These are phyloP conservation scores for Asarcornis scutulata DNA, from an alignment of 2,113 vertebrate genomes.

Conservation along the genomic window DNA sequence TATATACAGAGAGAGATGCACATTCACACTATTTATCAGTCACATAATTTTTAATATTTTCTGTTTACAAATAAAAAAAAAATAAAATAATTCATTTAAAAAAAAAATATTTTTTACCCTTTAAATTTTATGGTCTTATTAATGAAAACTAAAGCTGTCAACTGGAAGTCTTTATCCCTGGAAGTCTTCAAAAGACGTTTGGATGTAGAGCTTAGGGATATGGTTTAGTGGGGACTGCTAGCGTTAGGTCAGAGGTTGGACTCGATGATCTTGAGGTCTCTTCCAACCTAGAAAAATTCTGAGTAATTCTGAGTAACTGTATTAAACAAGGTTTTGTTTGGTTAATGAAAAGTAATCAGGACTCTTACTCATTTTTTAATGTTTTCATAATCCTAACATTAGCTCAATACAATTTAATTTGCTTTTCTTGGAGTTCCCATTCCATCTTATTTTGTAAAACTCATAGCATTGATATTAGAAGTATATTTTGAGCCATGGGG, in stretches of 20 bases:
- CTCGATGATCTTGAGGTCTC: too few relatives aligned
- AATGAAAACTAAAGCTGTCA: neutral
- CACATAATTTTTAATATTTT: neutral
- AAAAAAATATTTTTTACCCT: neutral
- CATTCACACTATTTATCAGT: neutral
- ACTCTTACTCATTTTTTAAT: neutral
- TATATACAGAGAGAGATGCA: rapidly evolving
- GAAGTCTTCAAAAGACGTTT: too few relatives aligned
- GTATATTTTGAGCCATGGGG: neutral
- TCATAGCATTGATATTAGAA: neutral
- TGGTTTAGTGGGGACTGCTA: too few relatives aligned
- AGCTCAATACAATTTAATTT: neutral
- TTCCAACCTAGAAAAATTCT: too few relatives aligned
- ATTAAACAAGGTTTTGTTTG: neutral
- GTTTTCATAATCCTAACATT: neutral
- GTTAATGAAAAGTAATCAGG: neutral
- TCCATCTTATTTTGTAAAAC: neutral
- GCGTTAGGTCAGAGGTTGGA: too few relatives aligned
- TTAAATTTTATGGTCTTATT: neutral
- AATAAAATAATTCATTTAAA: neutral
- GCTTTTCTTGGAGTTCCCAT: neutral
- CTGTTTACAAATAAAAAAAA: neutral
- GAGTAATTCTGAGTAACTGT: too few relatives aligned
- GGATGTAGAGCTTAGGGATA: too few relatives aligned
- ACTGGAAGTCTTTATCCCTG: too few relatives aligned